Evolutionary conservation across 2,113 vertebrate species (phyloP), one percentile per base, ranked within the genome.

Genomic region (Sakesphorus luctuosus): DNA sequence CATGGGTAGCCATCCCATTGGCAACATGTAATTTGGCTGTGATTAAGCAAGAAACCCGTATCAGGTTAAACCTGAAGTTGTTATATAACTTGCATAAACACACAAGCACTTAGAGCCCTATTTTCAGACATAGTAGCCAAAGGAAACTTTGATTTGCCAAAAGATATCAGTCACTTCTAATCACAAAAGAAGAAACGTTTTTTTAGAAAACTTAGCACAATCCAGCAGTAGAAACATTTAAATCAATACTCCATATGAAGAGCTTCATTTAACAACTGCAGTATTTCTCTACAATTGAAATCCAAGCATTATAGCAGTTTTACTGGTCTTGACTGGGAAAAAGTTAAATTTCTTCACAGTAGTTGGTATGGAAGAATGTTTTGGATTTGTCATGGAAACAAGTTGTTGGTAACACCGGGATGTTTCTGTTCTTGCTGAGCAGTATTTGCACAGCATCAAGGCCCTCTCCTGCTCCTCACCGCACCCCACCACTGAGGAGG

Each of bases 1-100:
- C 44, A 68, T 82, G 16, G 35, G 26, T 10, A 65, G 46, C 9
- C 17, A 69, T 73, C 46, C 33, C 12, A 36, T 6, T 43, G 46
- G 18, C 66, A 88, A 83, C 35, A 29, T 0, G 6, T 28, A 35
- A 88, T 69, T 74, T 58, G 47, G 33, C 35, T 55, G 7, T 90
- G 86, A 93, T 43, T 59, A 90, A 90, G n/a, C 50, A 67, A 81
- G 55, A 88, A 88, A 81, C 8, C 9, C 55, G 28, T 33, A 84
- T 28, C 53, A 84, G 43, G 16, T 84, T 47, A 80, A 76, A 82
- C 46, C 59, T 44, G 76, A 80, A 83, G 36, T 73, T 58, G 53
- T 11, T 62, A 17, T 9, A 50, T 2, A 82, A 9, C 16, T 83
- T 69, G 36, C 55, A 85, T 50, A 40, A 82, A 73, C 55, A 91